Conservation (phyloP, 2,113 vertebrate species). For the Sisor rabdophorus region DNA sequence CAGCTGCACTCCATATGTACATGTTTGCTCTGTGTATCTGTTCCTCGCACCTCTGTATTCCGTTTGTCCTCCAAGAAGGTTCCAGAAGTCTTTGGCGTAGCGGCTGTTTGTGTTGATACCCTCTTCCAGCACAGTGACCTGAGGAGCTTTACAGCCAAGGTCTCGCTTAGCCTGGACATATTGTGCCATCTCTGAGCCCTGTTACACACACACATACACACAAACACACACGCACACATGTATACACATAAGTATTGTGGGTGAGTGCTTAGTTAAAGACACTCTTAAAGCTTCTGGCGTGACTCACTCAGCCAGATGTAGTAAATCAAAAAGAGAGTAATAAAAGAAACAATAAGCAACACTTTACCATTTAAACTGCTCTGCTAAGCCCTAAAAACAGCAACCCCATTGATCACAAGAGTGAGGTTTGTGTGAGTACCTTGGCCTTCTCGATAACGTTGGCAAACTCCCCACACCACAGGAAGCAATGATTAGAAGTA, state of each 20-base stretch:
- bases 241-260: background rate
- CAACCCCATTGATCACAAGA: background rate
- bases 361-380: background rate
- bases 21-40: background rate
- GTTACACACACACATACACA: conserved; percentile 32
- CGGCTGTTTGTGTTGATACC: conserved; percentile 71
- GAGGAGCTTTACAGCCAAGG: conserved; percentile 72
- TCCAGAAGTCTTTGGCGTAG: conserved; percentile 76
- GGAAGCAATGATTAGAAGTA: conserved; percentile 71
- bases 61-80: conserved; percentile 68
- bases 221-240: conserved; percentile 16
- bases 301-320: conserved; percentile 22
- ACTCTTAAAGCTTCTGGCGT: conserved; percentile 17
- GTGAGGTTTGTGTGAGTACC: conserved; percentile 60
- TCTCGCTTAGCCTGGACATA: conserved; percentile 74
- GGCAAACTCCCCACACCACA: conserved; percentile 77
- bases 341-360: conserved; percentile 10
- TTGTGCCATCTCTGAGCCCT: conserved; percentile 74
- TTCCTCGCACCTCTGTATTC: conserved; percentile 66
- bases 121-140: conserved; percentile 73
- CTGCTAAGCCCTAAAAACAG: background rate
- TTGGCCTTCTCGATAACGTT: conserved; percentile 78
- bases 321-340: conserved; percentile 4
- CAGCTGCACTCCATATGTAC: conserved; percentile 23
- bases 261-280: conserved; percentile 25